Evolutionary conservation across 2,113 vertebrate genomes (phyloP).

Genomic region (Brachionichthys hirsutus): DNA sequence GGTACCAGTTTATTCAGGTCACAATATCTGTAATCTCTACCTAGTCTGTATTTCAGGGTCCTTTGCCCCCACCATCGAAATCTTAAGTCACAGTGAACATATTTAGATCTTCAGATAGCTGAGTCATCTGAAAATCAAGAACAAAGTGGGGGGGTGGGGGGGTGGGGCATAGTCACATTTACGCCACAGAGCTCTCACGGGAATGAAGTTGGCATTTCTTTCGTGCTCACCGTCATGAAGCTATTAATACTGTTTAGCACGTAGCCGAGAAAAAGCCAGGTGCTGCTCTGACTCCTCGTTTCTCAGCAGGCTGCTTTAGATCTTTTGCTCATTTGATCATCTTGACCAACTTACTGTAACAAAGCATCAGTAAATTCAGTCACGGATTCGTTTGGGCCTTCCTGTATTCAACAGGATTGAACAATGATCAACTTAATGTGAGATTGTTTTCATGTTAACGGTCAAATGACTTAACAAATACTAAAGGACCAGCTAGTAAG

Average conservation of each 20-base stretch:
- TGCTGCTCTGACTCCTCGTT: conserved; percentile 28
- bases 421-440: neutral
- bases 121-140: conserved; percentile 19
- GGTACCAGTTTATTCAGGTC: conserved; percentile 34
- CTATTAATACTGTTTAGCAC: conserved; percentile 47
- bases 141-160: neutral
- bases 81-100: neutral
- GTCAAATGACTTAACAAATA: neutral
- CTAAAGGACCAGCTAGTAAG: conserved; percentile 1
- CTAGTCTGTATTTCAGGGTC: conserved; percentile 32
- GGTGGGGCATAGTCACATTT: neutral
- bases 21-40: conserved; percentile 25
- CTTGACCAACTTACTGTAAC: conserved; percentile 23
- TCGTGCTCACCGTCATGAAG: conserved; percentile 8
- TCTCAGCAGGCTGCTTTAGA: conserved; percentile 34
- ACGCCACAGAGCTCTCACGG: neutral
- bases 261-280: conserved; percentile 21
- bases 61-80: conserved; percentile 61
- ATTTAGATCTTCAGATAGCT: conserved; percentile 25
- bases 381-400: neutral
- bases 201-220: neutral
- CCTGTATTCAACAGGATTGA: neutral
- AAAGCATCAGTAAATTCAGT: conserved; percentile 18
- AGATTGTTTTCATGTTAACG: neutral
- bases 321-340: conserved; percentile 40